Conservation (phyloP, 1,140 invertebrate species). For the Colletes latitarsis region DNA sequence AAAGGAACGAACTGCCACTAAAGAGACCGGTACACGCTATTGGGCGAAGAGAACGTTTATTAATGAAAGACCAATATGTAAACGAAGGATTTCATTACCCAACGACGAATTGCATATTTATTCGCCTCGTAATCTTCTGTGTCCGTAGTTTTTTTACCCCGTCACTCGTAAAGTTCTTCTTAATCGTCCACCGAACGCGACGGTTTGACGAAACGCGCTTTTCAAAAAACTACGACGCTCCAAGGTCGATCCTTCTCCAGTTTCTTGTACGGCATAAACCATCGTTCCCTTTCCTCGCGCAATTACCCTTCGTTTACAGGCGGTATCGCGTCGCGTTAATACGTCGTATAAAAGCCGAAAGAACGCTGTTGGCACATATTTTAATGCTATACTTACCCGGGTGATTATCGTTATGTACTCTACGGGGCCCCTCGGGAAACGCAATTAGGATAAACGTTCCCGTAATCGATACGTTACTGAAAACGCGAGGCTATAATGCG, state of each 20-base stretch:
- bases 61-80: slow-evolving; percentile 11
- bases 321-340: slow-evolving; percentile 31
- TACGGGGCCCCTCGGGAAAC: slow-evolving; percentile 14
- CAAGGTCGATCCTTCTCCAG: neutral
- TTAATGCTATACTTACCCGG: slow-evolving; percentile 61
- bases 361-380: slow-evolving; percentile 55
- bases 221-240: slow-evolving; percentile 1
- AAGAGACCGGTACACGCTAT: neutral
- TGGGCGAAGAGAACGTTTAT: neutral
- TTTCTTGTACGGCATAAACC: slow-evolving; percentile 26
- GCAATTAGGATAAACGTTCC: slow-evolving; percentile 13
- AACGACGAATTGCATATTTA: slow-evolving; percentile 1
- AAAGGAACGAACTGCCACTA: neutral
- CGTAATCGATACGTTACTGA: too few relatives aligned
- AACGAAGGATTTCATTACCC: slow-evolving; percentile 21
- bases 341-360: slow-evolving; percentile 8
- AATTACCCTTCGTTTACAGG: slow-evolving; percentile 52
- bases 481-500: too few relatives aligned
- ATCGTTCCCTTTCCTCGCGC: slow-evolving; percentile 25
- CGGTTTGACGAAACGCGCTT: neutral
- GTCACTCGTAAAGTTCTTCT: slow-evolving; percentile 14
- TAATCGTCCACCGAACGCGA: neutral
- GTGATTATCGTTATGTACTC: slow-evolving; percentile 58
- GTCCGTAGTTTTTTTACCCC: neutral
- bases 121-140: neutral